Conservation (phyloP, 1,140 invertebrate genomes). For the Ceratina calcarata region DNA sequence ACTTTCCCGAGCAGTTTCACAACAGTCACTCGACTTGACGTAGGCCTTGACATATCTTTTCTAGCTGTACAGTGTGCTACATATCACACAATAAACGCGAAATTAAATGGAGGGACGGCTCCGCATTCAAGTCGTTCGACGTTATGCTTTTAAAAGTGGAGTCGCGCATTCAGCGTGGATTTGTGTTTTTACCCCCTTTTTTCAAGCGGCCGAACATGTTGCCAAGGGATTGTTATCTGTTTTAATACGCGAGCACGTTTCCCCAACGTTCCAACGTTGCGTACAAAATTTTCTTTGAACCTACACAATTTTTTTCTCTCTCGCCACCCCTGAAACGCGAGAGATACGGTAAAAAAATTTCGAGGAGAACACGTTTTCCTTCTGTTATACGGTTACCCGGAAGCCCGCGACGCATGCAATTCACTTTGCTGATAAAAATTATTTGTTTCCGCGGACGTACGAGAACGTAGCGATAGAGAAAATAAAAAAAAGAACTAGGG, state of each 20-base stretch:
- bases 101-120: not conserved
- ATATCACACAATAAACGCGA: not conserved
- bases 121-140: not conserved
- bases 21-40: not conserved
- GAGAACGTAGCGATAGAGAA: constrained; percentile 18
- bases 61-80: not conserved
- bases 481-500: constrained; percentile 17
- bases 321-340: not conserved
- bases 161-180: not conserved
- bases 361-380: not conserved
- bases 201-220: too few relatives aligned
- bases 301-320: not conserved
- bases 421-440: constrained; percentile 25
- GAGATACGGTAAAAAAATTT: not conserved
- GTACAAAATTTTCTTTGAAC: not conserved
- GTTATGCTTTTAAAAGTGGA: not conserved
- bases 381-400: not conserved
- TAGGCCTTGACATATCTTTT: not conserved
- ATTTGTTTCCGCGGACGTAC: constrained; percentile 22
- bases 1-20: constrained; percentile 34
- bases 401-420: not conserved
- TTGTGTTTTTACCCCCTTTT: not conserved
- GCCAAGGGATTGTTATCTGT: not conserved
- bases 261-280: too few relatives aligned
- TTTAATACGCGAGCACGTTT: too few relatives aligned